Conservation (phyloP, 92 coral and sea anemone genomes). For the Galaxea fascicularis region DNA sequence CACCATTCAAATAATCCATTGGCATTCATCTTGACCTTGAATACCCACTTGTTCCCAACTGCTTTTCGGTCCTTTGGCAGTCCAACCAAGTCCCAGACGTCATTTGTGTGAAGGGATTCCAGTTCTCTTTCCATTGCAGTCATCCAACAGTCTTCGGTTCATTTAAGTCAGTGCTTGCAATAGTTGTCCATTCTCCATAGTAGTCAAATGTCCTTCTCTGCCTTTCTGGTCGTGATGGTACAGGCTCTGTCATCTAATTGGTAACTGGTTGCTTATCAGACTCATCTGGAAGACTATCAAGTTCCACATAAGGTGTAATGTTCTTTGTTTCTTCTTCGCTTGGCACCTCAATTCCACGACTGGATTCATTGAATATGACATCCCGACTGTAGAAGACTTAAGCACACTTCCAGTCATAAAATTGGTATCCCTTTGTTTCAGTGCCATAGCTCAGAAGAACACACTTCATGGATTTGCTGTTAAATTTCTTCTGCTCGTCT, state of each 20-base stretch:
- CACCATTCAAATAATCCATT: neutral
- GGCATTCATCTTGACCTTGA: neutral
- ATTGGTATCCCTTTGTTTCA: slow-evolving; percentile 59
- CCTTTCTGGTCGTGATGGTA: neutral
- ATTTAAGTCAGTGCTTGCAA: slow-evolving; percentile 1
- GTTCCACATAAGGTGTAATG: slow-evolving; percentile 3
- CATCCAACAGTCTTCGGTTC: slow-evolving; percentile 67
- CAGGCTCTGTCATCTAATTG: neutral
- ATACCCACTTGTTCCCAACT: neutral
- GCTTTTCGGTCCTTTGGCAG: slow-evolving; percentile 31
- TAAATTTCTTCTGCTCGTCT: no score
- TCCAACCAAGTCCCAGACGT: slow-evolving; percentile 54
- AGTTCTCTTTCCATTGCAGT: slow-evolving; percentile 53
- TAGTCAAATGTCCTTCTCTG: neutral
- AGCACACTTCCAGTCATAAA: slow-evolving; percentile 39
- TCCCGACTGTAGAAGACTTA: slow-evolving; percentile 64
- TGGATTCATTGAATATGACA: slow-evolving; percentile 48
- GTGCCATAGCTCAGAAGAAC: slow-evolving; percentile 51
- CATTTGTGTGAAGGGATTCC: slow-evolving; percentile 29
- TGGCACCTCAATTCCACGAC: slow-evolving; percentile 16
- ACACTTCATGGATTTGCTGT: no score
- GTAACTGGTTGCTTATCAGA: neutral
- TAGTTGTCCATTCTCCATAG: neutral
- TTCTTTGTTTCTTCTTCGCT: neutral
- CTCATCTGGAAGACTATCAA: neutral